These are phyloP conservation scores for Mesorhabditis belari DNA, from an alignment of 2,888 invertebrate species.

Conservation along the genomic window DNA sequence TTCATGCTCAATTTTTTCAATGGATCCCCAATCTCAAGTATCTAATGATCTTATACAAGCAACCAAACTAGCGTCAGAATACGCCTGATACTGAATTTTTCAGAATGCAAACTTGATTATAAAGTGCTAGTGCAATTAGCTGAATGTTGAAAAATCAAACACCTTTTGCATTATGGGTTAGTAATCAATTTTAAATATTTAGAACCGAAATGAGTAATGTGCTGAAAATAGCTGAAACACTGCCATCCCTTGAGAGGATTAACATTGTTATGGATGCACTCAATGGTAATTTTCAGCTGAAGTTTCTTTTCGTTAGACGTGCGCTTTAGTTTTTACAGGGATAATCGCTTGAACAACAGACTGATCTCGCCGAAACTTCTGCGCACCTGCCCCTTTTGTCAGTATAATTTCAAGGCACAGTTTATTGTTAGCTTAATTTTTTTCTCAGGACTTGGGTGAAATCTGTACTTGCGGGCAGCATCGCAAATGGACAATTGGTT, in stretches of 20 bases:
- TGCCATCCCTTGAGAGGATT: neutral
- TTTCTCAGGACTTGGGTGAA: constrained; percentile 73
- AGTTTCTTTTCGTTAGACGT: no score
- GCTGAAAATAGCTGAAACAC: neutral
- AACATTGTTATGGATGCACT: neutral
- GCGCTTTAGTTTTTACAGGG: neutral
- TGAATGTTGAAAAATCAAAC: no score
- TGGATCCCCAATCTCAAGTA: no score
- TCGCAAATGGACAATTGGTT: constrained; percentile 84
- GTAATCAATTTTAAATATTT: neutral
- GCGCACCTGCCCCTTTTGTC: neutral
- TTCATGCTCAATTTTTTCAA: no score
- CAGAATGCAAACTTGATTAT: no score
- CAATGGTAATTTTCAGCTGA: neutral
- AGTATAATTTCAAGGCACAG: neutral
- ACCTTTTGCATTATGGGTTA: no score
- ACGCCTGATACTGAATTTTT: no score
- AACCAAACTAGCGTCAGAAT: no score
- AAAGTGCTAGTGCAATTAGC: no score
- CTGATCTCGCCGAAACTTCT: no score
- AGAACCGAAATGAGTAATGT: neutral
- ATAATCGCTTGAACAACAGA: neutral
- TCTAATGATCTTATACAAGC: no score
- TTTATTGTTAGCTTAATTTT: neutral
- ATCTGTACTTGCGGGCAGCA: constrained; percentile 72